Percentiles rank a stretch among this genome's conserved stretches.
These are phyloP conservation scores for Caenorhabditis brenneri DNA, from an alignment of 1,140 invertebrate species.

Conservation along the genomic window DNA sequence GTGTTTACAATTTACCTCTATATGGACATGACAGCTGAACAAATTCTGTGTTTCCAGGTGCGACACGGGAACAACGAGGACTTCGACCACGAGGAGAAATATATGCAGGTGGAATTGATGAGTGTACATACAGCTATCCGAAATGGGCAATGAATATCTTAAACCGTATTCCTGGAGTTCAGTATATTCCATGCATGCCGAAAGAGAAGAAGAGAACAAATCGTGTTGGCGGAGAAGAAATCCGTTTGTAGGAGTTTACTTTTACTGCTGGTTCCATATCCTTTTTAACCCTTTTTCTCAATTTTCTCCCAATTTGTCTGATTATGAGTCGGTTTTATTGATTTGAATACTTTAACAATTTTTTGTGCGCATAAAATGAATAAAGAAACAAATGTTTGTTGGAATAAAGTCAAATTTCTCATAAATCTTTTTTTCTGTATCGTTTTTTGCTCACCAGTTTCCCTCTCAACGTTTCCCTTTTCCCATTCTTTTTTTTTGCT, in stretches of 20 bases:
- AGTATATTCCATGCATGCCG: conserved; percentile 60
- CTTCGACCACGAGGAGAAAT: conserved; percentile 61
- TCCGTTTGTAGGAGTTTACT: neutral
- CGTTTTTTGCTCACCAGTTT: neutral
- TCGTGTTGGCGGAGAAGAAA: conserved; percentile 21
- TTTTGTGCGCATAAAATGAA: neutral
- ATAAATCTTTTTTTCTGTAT: neutral
- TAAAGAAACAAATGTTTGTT: neutral
- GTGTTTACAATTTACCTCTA: neutral
- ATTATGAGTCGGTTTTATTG: neutral
- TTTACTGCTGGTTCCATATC: neutral
- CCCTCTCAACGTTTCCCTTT: neutral
- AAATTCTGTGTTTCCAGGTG: conserved; percentile 53
- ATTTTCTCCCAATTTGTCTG: neutral
- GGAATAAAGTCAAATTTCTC: neutral
- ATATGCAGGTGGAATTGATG: conserved; percentile 59
- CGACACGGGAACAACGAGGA: conserved; percentile 66
- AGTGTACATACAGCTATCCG: conserved; percentile 63
- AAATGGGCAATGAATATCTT: conserved; percentile 56
- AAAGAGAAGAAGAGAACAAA: conserved; percentile 52
- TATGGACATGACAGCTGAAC: conserved; percentile 5
- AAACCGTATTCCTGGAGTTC: conserved; percentile 50
- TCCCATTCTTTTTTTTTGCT: neutral
- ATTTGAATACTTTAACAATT: conserved; percentile 28
- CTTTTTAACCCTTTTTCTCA: neutral